phyloP scores from a whole-genome alignment of 2,113 vertebrate species.

The Strix aluco region DNA sequence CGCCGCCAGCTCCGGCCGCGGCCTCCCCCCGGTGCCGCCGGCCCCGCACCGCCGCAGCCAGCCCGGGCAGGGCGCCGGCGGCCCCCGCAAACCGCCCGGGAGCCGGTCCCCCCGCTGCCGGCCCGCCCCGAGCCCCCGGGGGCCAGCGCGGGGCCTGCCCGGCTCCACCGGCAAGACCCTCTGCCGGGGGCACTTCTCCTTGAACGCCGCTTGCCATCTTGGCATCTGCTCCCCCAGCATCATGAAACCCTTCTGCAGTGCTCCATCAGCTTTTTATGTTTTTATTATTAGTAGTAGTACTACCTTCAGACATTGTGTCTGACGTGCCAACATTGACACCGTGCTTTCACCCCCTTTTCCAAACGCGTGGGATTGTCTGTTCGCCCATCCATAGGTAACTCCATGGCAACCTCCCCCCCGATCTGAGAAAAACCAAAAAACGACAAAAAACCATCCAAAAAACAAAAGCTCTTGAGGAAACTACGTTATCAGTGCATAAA shows the following conservation, averaged over 20 bases:
- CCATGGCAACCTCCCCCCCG: constrained; percentile 51
- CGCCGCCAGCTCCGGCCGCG: not conserved
- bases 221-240: not conserved
- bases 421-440: not conserved
- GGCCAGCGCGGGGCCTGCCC: not conserved
- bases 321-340: not conserved
- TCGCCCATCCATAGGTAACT: constrained; percentile 21
- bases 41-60: too few relatives aligned
- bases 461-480: constrained; percentile 8
- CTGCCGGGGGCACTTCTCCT: not conserved
- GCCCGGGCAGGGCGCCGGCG: not conserved
- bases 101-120: not conserved
- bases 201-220: not conserved
- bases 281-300: not conserved
- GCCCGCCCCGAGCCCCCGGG: too few relatives aligned
- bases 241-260: not conserved
- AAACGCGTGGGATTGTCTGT: not conserved
- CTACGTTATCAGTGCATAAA: not conserved
- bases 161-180: not conserved
- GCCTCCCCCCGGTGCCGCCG: not conserved
- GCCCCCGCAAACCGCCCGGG: not conserved
- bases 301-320: not conserved
- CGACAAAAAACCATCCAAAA: too few relatives aligned
- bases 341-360: not conserved
- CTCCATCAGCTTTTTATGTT: not conserved